These are phyloP conservation scores for Callinectes sapidus DNA, from an alignment of 2,888 invertebrate species.

Conservation along the genomic window DNA sequence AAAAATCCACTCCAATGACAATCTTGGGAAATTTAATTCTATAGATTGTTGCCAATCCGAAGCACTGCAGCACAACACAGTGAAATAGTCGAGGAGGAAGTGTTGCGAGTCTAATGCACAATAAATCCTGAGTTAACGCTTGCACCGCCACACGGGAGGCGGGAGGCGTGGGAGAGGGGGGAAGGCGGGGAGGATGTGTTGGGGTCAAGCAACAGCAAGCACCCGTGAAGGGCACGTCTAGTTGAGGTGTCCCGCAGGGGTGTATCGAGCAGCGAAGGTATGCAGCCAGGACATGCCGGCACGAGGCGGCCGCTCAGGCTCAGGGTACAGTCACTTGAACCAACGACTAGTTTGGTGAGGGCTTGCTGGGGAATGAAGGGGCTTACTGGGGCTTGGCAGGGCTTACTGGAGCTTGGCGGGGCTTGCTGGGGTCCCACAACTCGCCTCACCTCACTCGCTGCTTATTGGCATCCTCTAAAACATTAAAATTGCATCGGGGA, in stretches of 20 bases:
- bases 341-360: conserved; percentile 49
- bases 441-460: neutral
- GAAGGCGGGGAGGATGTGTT: neutral
- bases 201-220: conserved; percentile 35
- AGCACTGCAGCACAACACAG: neutral
- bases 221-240: conserved; percentile 36
- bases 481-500: conserved; percentile 41
- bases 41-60: neutral
- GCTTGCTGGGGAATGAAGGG: conserved; percentile 35
- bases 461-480: conserved; percentile 40
- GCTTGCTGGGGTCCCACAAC: conserved; percentile 18
- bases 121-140: neutral
- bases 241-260: conserved; percentile 36
- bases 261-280: conserved; percentile 5
- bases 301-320: conserved; percentile 21
- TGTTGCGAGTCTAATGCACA: neutral
- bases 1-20: neutral
- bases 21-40: neutral
- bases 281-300: neutral
- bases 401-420: conserved; percentile 22
- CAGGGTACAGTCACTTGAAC: conserved; percentile 40
- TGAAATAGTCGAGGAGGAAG: neutral
- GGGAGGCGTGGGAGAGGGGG: neutral
- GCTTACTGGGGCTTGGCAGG: conserved; percentile 25
- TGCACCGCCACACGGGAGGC: neutral